These are phyloP conservation scores for Battus philenor DNA, from an alignment of 1,140 invertebrate genomes.

Conservation along the genomic window DNA sequence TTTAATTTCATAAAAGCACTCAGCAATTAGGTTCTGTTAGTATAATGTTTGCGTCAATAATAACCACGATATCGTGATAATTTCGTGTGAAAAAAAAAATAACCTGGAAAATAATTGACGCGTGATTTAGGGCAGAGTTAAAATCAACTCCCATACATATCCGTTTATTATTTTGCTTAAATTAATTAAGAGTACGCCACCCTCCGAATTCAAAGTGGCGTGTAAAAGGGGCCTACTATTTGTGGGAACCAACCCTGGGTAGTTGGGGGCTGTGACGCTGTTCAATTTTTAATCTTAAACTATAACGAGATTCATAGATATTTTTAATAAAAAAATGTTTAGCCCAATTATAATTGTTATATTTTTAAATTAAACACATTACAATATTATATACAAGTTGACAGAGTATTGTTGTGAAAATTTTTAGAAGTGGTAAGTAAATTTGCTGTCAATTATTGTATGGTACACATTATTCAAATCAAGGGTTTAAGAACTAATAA, in stretches of 20 bases:
- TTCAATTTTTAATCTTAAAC: too few species aligned
- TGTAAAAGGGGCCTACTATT: constrained; percentile 37
- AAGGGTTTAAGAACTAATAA: not conserved
- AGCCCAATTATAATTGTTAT: too few species aligned
- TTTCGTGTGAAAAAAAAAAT: not conserved
- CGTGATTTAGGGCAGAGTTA: not conserved
- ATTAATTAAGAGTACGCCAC: constrained; percentile 44
- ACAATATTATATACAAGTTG: too few species aligned
- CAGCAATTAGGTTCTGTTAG: too few species aligned
- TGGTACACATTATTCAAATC: not conserved
- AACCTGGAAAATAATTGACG: constrained; percentile 3
- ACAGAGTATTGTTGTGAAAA: too few species aligned
- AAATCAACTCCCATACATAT: constrained; percentile 50
- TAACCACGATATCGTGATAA: too few species aligned
- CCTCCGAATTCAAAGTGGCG: constrained; percentile 30
- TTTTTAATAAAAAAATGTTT: too few species aligned
- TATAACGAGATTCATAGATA: too few species aligned
- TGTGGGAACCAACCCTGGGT: constrained; percentile 46
- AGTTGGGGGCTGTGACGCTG: constrained; percentile 12
- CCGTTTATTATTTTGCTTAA: constrained; percentile 53
- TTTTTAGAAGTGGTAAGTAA: not conserved
- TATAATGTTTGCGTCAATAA: too few species aligned
- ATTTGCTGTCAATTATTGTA: not conserved
- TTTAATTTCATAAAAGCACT: too few species aligned
- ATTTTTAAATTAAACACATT: too few species aligned